Evolutionary conservation across 2,888 invertebrate genomes (phyloP).

Genomic region (Andrena hattorfiana): DNA sequence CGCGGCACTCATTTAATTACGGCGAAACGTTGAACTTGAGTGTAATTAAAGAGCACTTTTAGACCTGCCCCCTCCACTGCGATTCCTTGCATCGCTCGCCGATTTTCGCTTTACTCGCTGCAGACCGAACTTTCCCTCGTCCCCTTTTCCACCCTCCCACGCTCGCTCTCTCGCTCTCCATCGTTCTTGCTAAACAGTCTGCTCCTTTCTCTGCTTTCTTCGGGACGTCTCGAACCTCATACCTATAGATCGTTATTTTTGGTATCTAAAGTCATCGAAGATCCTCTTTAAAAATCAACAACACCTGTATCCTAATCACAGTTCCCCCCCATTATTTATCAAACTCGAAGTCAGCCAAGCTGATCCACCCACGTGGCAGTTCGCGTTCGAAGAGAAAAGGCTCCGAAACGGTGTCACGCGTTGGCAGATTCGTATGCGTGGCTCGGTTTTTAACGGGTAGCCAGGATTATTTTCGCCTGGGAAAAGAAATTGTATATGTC

Average conservation of each 20-base stretch:
- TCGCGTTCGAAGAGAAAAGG: not conserved
- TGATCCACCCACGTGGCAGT: not conserved
- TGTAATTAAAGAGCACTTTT: constrained; percentile 66
- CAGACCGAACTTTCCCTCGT: not conserved
- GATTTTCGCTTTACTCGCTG: constrained; percentile 39
- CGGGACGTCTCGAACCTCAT: not conserved
- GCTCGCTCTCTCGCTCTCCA: not conserved
- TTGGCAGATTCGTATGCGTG: not conserved
- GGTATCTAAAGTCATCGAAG: no score
- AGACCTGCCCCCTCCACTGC: constrained; percentile 1
- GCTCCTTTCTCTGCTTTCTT: not conserved
- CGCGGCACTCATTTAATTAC: constrained; percentile 66
- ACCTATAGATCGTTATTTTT: no score
- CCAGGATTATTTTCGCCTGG: not conserved
- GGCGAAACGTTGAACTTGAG: constrained; percentile 67
- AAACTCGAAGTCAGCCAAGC: not conserved
- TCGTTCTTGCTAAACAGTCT: not conserved
- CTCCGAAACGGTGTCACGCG: not conserved
- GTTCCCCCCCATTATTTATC: no score
- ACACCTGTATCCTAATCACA: not conserved
- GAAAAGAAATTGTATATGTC: constrained; percentile 1
- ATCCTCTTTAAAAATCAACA: no score
- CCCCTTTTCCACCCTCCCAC: not conserved
- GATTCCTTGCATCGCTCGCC: not conserved
- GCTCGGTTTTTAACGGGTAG: not conserved